Conservation (phyloP, 2,113 vertebrate genomes). For the Phyllostomus hastatus region DNA sequence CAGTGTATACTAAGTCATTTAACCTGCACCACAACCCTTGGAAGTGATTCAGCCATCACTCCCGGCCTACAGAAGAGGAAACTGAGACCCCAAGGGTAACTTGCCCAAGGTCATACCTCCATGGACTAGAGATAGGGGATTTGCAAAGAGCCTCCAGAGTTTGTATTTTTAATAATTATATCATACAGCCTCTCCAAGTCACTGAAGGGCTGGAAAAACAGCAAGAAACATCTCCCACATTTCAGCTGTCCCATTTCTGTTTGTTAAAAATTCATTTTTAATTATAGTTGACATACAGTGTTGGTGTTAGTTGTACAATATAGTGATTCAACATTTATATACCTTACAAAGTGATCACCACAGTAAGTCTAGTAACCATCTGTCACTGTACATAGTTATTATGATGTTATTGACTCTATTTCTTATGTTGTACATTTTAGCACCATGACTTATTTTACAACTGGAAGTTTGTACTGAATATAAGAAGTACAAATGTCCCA, state of each 20-base stretch:
- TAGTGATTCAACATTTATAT: too few species aligned
- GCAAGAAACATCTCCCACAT: background rate
- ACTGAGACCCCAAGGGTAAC: background rate
- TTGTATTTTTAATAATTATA: background rate
- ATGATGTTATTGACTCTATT: background rate
- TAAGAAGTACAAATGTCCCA: background rate
- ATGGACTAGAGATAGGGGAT: background rate
- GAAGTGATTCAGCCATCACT: fast-evolving
- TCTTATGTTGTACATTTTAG: background rate
- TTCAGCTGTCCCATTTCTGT: background rate
- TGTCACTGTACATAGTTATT: too few species aligned
- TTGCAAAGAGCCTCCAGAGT: background rate
- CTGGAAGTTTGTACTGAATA: background rate
- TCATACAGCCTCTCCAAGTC: too few species aligned
- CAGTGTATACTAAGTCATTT: background rate
- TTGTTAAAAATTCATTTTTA: background rate
- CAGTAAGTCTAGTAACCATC: too few species aligned
- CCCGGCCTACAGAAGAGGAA: background rate
- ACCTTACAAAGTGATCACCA: too few species aligned
- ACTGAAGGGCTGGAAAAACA: background rate
- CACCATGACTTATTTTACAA: background rate
- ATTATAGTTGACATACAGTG: background rate
- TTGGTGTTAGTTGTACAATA: background rate
- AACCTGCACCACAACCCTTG: background rate
- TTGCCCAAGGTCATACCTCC: background rate